A percentile compares a stretch with the other conserved stretches of the same genome.
Evolutionary conservation across 2,797 vertebrate species (phyloP).

Genomic region (Caiman crocodilus): DNA sequence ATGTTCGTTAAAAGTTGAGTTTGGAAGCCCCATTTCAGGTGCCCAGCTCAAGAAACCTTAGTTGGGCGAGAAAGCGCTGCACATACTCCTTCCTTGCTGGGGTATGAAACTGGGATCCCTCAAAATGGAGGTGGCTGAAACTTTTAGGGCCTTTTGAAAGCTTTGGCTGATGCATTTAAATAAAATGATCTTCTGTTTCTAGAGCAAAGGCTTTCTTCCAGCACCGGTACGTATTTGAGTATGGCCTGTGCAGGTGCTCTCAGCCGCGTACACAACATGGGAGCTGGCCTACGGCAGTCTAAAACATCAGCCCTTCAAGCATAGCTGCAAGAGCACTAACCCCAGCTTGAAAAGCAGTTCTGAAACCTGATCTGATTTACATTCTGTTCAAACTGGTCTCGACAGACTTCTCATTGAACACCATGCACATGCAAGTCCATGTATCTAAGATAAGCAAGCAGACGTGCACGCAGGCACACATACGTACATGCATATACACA

Average conservation of each 20-base stretch:
- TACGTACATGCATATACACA: not conserved
- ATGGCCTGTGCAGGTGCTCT: too few species aligned
- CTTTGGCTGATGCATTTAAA: not conserved
- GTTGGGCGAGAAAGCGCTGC: not conserved
- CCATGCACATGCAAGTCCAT: too few species aligned
- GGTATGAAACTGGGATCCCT: not conserved
- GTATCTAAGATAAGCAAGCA: too few species aligned
- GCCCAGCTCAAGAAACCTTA: not conserved
- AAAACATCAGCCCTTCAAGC: not conserved
- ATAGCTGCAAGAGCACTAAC: not conserved
- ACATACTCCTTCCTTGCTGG: not conserved
- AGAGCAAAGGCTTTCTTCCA: not conserved
- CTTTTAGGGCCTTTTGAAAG: not conserved
- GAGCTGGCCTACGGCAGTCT: not conserved
- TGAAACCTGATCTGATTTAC: not conserved
- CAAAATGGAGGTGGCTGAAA: not conserved
- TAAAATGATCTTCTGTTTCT: not conserved
- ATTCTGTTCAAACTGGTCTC: not conserved
- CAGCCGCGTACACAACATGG: not conserved
- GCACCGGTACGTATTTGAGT: not conserved
- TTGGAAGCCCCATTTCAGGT: not conserved
- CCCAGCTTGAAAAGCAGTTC: not conserved
- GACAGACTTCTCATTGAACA: not conserved
- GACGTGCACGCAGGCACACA: too few species aligned
- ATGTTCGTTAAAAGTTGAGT: not conserved